Base-by-base conservation (phyloP, 1,140 invertebrate genomes). In the Eufriesea mexicana region DNA sequence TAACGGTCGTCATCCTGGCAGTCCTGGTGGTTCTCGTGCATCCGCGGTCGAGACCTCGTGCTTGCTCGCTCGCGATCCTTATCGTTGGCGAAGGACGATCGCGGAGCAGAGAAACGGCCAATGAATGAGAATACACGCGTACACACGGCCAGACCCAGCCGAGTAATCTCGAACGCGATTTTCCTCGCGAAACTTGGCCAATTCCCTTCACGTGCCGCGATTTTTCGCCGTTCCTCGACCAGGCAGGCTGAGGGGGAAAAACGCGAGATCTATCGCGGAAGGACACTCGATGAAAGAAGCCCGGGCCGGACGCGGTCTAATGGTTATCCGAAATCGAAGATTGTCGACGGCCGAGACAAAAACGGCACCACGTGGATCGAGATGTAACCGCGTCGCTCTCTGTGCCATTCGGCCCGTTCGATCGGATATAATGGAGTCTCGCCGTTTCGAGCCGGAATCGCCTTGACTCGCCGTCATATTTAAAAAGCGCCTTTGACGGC, bases 1-100 rank as follows among this genome's bases (percentile, higher is more conserved):
- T 83, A 83, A 83, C 84, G 80, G 80, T 74, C 84, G 79, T 85
- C 84, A 85, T 85, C 84, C 80, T 85, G 51, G 67, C 68, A 84
- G 77, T 84, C 84, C 80, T 83, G 71, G 67, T 47, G 80, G 54
- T 67, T 85, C 73, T 78, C 84, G 84, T 85, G 84, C 67, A 77
- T 73, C 77, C 82, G 77, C 77, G 82, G 67, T 79, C 66, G 80
- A 84, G 62, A 81, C 80, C 64, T 84, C 79, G 84, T 67, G 64
- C 35, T 45, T 23, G 64, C 64, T 45, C 62, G 35, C 28, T 6
- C 20, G 62, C 54, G 71, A 85, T 85, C 84, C 84, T 83, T 85
- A 85, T 85, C 84, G 67, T 57, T 45, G n/a, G 72, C 82, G 82
- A 84, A 84, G 82, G 82, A 84, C 82, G 83, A 81, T 57, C 79